A percentile compares a stretch with the other conserved stretches of the same genome.
Conservation (phyloP, 2,888 invertebrate genomes). For the Oxyscelio sp. region DNA sequence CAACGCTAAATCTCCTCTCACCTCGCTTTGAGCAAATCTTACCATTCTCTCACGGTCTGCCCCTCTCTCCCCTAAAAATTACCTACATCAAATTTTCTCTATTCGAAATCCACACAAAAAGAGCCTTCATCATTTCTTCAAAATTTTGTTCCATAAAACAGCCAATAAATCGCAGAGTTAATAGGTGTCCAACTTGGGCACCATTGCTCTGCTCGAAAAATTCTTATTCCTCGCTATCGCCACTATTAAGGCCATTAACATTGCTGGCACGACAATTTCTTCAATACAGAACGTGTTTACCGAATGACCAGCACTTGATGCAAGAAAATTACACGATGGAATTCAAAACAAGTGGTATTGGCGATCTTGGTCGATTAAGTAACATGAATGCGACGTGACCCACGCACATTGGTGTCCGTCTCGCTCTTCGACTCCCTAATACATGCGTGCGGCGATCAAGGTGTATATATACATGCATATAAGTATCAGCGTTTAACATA, state of each 20-base stretch:
- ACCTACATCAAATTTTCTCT: no score
- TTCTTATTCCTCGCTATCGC: conserved; percentile 28
- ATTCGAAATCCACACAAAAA: no score
- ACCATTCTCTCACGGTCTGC: no score
- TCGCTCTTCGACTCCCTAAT: conserved; percentile 39
- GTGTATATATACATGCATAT: conserved; percentile 41
- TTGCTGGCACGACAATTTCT: conserved; percentile 61
- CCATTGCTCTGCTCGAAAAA: no score
- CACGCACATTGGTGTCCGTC: conserved; percentile 66
- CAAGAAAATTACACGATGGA: conserved; percentile 68
- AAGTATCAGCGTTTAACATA: conserved; percentile 73
- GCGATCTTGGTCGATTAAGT: conserved; percentile 71
- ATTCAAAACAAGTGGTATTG: conserved; percentile 73
- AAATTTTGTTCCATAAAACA: no score
- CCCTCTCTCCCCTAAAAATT: no score
- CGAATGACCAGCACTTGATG: conserved; percentile 55
- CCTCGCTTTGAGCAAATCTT: no score
- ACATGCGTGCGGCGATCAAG: conserved; percentile 15
- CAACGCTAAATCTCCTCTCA: no score
- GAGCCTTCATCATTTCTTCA: no score
- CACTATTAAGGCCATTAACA: conserved; percentile 49
- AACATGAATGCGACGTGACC: conserved; percentile 73
- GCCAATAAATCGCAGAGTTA: no score
- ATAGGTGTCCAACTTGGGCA: no score
- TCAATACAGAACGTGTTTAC: conserved; percentile 64